These are phyloP conservation scores for Odocoileus virginianus DNA, from an alignment of 2,113 vertebrate genomes.

Conservation along the genomic window DNA sequence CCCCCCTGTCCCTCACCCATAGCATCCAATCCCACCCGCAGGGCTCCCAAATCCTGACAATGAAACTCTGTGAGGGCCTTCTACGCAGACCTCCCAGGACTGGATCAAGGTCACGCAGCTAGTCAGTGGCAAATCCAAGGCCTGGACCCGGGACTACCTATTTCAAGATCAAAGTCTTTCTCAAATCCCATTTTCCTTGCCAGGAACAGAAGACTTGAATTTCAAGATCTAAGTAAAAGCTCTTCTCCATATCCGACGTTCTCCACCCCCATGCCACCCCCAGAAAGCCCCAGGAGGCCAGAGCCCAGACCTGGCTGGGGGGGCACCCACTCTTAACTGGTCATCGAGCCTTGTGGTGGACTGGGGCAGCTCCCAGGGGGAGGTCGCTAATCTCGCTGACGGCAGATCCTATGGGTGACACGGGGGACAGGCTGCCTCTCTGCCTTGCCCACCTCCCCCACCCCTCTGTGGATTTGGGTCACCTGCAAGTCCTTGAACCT, in stretches of 20 bases:
- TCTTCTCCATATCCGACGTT: not conserved
- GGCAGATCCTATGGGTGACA: not conserved
- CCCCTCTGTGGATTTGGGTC: rapidly evolving
- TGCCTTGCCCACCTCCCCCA: not conserved
- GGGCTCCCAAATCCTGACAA: no score
- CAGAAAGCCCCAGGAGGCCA: not conserved
- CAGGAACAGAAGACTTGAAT: not conserved
- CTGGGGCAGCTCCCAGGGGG: not conserved
- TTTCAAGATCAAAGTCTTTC: slow-evolving; percentile 58
- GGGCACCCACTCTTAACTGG: not conserved
- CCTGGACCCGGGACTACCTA: not conserved
- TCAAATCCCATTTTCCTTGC: slow-evolving; percentile 1
- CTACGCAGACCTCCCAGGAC: not conserved
- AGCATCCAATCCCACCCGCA: no score
- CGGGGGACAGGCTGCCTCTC: not conserved
- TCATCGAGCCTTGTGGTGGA: not conserved
- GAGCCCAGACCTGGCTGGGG: not conserved
- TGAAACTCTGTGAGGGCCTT: not conserved
- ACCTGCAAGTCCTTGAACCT: not conserved
- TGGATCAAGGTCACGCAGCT: slow-evolving; percentile 42
- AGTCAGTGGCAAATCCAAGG: slow-evolving; percentile 55
- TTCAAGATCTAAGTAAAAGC: not conserved
- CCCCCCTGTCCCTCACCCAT: not conserved
- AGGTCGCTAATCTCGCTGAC: no score
- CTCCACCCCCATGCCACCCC: not conserved